Evolutionary conservation across 1,140 invertebrate species (phyloP), one percentile per base, ranked within the genome.

Genomic region (Varroa destructor): DNA sequence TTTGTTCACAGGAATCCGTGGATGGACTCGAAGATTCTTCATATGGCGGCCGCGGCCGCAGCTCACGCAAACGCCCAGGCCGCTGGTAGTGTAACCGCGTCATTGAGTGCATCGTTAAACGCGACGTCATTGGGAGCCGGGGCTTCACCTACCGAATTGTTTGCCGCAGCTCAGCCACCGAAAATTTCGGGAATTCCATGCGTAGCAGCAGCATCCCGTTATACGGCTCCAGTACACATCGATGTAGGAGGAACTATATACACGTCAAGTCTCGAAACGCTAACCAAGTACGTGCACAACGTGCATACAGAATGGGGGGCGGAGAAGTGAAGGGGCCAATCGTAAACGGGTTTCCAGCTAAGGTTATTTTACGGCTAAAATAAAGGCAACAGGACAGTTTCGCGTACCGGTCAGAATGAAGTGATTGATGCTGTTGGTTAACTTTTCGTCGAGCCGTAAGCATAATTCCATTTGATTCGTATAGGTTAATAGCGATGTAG

Each of bases 191-290:
- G 91, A 46, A 93, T 97, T 71, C 93, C 93, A 0, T 90, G 89
- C 75, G 90, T 95, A 6, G 93, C 92, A 0, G 88, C 89, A 0
- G 90, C 92, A 1, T 90, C 90, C 36, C 85, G 89, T 55, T 93
- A 90, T 79, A 93, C 91, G 14, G 93, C 93, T 0, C 93, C 93
- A 0, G 93, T 97, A 0, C 93, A 97, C 79, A 96, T 97, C 75
- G 93, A 97, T 78, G 93, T 97, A 14, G 93, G 93, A 6, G 93
- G 93, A 0, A 91, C 89, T 46, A 96, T 96, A 75, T 97, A 96
- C 81, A 97, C 93, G 0, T 94, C 91, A 0, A 94, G 92, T 0
- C 81, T 97, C 77, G 91, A 96, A 81, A 97, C 93, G 1, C 84
- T 97, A 1, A 97, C 93, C 74, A 91, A 91, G 91, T 95, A 83